Percentiles rank a stretch among this genome's conserved stretches.
These are phyloP conservation scores for Loxodonta africana DNA, from an alignment of 2,113 vertebrate genomes.

Conservation along the genomic window DNA sequence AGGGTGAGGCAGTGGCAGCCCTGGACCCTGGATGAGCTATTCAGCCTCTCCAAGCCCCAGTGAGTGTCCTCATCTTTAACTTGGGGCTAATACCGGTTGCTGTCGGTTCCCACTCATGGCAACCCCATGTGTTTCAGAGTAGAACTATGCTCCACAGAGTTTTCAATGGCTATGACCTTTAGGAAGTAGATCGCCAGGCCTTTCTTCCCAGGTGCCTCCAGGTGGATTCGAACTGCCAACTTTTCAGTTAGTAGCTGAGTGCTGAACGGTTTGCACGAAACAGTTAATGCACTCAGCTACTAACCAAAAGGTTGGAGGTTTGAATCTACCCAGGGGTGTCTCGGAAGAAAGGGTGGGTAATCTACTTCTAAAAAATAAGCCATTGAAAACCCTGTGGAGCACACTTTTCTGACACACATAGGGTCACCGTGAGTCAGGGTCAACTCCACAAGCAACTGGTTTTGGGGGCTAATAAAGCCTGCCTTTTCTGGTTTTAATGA, in stretches of 20 bases:
- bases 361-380: background rate
- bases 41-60: background rate
- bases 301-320: background rate
- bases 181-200: background rate
- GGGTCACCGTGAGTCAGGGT: background rate
- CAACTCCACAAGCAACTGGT: background rate
- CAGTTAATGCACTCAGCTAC: background rate
- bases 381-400: background rate
- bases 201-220: background rate
- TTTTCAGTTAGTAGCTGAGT: background rate
- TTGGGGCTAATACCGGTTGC: background rate
- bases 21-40: background rate
- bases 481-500: constrained; percentile 23
- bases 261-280: background rate
- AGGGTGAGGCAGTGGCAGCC: background rate
- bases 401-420: background rate
- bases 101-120: background rate
- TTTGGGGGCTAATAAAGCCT: background rate
- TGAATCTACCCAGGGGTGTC: background rate
- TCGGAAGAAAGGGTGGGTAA: background rate
- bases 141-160: background rate
- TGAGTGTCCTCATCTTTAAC: background rate
- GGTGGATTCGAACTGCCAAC: background rate
- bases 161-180: background rate
- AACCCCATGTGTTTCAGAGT: background rate